Base-by-base conservation (phyloP, 2,797 vertebrate species). In the Acipenser ruthenus region DNA sequence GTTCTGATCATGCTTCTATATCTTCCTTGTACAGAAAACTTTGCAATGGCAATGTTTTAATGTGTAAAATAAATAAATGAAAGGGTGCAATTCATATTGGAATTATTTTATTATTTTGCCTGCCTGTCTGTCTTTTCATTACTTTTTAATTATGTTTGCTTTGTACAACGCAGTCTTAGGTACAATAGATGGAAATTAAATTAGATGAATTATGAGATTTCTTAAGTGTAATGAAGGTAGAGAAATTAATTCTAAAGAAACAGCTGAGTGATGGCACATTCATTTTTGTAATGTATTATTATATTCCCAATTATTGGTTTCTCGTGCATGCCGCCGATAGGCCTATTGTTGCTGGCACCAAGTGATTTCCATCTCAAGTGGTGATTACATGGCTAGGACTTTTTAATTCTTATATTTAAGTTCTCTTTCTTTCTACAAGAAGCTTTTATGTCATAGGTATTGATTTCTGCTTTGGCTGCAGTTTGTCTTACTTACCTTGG, bases 401-500 rank as follows among this genome's bases (percentile, higher is more conserved):
- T 13, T 6, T 65, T 52, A 37, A 64, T 8, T 18, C 7, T 18
- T n/a, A 10, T 15, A 10, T 37, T 50, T 15, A 3, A 48, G 64
- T 69, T 50, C 49, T 11, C 59, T 70, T 64, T 37, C 49, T 65
- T 52, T 13, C 48, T 68, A 10, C 15, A 58, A 10, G 49, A 11
- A 49, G 65, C 66, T 65, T 60, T 64, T 70, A 73, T 77, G 71
- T 70, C 55, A 75, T 70, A 56, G 5, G 3, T 70, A 59, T 79
- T 83, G 82, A 82, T 83, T 83, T 75, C 70, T 70, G 76, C 61
- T 70, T 76, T 63, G 71, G 74, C 71, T 74, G 74, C 67, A 69
- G 56, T 72, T 58, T 75, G 68, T 79, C 84, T 80, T 79, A 81
- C 76, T 77, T 86, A 86, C 81, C 78, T 68, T 69, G 76, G 73